These are phyloP conservation scores for Drosophila seguyi DNA, from an alignment of 1,140 invertebrate species.

Conservation along the genomic window DNA sequence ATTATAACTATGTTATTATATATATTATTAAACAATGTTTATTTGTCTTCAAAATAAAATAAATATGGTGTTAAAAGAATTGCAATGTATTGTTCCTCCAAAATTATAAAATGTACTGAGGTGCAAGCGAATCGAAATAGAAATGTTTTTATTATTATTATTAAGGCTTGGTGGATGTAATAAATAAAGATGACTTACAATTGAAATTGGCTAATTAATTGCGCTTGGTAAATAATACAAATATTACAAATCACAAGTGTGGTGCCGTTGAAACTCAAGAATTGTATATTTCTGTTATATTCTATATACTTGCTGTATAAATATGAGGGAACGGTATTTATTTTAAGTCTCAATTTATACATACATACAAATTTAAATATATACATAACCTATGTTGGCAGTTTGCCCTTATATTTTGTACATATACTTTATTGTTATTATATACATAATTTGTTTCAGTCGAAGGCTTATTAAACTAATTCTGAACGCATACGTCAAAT, in stretches of 20 bases:
- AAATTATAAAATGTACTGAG: neutral
- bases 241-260: neutral
- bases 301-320: conserved; percentile 31
- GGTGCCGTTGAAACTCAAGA: conserved; percentile 11
- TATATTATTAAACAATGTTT: conserved; percentile 38
- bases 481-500: conserved; percentile 50
- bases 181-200: neutral
- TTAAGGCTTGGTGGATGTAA: conserved; percentile 17
- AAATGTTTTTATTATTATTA: conserved; percentile 6
- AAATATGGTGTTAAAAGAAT: neutral
- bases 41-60: conserved; percentile 15
- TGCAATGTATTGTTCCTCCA: neutral
- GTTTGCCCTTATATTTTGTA: conserved; percentile 46
- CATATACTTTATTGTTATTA: conserved; percentile 45
- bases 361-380: conserved; percentile 53
- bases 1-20: conserved; percentile 45
- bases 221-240: neutral
- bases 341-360: conserved; percentile 51
- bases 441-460: conserved; percentile 52
- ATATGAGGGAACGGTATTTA: conserved; percentile 46
- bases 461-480: conserved; percentile 51
- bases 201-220: neutral
- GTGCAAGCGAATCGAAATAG: neutral
- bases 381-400: conserved; percentile 51
- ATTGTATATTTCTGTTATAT: conserved; percentile 8